phyloP scores from a whole-genome alignment of 1,140 invertebrate genomes.

The Achroia grisella region DNA sequence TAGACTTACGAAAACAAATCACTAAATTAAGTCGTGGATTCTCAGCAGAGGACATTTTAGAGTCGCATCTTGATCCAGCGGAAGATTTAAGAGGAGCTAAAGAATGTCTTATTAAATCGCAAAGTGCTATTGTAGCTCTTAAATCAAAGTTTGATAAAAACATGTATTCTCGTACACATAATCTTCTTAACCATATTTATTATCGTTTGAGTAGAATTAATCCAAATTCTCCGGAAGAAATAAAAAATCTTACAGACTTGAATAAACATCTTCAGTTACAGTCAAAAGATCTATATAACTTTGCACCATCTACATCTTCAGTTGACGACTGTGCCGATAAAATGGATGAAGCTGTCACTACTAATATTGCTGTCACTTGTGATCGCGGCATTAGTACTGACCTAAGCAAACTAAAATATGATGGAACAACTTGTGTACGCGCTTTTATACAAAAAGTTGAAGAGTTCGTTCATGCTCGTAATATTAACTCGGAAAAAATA shows the following conservation, averaged over 20 bases:
- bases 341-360: too few relatives aligned
- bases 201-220: conserved; percentile 9
- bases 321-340: too few relatives aligned
- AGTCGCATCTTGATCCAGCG: conserved; percentile 6
- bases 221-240: neutral
- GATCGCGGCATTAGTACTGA: conserved; percentile 8
- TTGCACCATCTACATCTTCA: neutral
- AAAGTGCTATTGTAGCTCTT: neutral
- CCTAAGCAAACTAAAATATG: conserved; percentile 19
- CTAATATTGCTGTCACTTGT: conserved; percentile 15
- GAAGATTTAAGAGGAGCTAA: conserved; percentile 7
- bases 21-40: neutral
- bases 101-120: conserved; percentile 1
- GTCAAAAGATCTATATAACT: neutral
- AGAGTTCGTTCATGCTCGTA: conserved; percentile 19
- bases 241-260: neutral
- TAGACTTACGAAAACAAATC: conserved; percentile 6
- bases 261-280: neutral
- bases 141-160: conserved; percentile 12
- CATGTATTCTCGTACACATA: conserved; percentile 6
- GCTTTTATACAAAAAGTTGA: conserved; percentile 27
- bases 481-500: conserved; percentile 15
- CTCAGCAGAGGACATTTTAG: conserved; percentile 11
- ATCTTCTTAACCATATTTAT: conserved; percentile 8
- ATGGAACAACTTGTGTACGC: conserved; percentile 19